Percentiles rank a stretch among this genome's conserved stretches.
Conservation (phyloP, 2,797 vertebrate species). For the Rhynchotus rufescens region DNA sequence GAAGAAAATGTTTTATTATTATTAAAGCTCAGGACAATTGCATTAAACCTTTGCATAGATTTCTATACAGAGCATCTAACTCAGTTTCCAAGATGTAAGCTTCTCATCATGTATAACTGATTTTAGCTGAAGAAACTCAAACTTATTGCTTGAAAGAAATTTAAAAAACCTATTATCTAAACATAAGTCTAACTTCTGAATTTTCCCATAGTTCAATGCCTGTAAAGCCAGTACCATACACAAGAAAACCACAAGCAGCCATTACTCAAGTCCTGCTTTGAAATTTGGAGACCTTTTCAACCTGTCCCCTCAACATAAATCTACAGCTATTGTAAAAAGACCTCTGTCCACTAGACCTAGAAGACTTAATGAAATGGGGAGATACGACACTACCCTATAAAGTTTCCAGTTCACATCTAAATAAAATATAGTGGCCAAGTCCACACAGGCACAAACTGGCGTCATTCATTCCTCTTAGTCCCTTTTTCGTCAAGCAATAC, state of each 20-base stretch:
- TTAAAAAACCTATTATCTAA: not conserved
- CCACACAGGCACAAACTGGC: not conserved
- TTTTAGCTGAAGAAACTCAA: not conserved
- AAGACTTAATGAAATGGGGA: not conserved
- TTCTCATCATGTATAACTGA: not conserved
- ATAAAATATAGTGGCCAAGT: not conserved
- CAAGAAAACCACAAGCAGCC: conserved; percentile 30
- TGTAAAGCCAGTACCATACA: conserved; percentile 8
- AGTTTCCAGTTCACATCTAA: not conserved
- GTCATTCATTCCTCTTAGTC: not conserved
- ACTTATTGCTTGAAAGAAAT: not conserved
- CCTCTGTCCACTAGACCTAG: not conserved
- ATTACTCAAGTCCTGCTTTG: not conserved
- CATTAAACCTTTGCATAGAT: not conserved
- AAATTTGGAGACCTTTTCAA: not conserved
- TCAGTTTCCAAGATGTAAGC: not conserved
- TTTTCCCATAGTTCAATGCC: not conserved
- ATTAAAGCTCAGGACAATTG: not conserved
- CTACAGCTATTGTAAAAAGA: conserved; percentile 14
- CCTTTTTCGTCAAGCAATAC: not conserved
- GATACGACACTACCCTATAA: not conserved
- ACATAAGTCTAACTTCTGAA: not conserved
- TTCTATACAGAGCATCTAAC: not conserved
- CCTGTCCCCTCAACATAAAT: not conserved
- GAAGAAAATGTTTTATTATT: not conserved